Conservation (phyloP, 1,140 invertebrate species). For the Colletes latitarsis region DNA sequence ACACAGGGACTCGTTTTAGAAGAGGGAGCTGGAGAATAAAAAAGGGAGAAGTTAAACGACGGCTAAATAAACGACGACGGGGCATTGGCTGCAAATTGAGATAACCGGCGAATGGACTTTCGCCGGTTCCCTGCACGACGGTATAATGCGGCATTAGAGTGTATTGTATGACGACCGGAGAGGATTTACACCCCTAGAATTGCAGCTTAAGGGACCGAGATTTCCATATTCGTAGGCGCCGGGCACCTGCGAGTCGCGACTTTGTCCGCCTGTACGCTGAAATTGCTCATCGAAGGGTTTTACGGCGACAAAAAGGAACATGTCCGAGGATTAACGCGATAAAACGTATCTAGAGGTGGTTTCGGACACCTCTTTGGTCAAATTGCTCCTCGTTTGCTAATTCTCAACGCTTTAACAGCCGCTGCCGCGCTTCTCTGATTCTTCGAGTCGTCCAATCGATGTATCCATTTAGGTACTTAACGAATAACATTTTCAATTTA, state of each 20-base stretch:
- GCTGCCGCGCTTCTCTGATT: too few relatives aligned
- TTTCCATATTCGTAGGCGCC: slow-evolving; percentile 49
- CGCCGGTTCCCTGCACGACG: slow-evolving; percentile 2
- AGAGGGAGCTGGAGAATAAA: neutral
- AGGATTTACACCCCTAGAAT: slow-evolving; percentile 61
- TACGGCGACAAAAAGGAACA: too few relatives aligned
- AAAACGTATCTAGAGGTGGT: too few relatives aligned
- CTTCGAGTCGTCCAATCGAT: too few relatives aligned
- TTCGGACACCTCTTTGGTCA: too few relatives aligned
- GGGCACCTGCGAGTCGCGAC: neutral
- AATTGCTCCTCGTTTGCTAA: too few relatives aligned
- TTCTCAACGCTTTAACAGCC: too few relatives aligned
- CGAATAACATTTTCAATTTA: slow-evolving; percentile 18
- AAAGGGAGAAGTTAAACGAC: slow-evolving; percentile 1
- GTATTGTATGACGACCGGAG: slow-evolving; percentile 48
- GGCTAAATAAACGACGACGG: slow-evolving; percentile 32
- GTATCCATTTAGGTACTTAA: too few relatives aligned
- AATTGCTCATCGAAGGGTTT: too few relatives aligned
- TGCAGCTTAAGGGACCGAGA: slow-evolving; percentile 52
- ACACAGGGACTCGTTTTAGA: too few relatives aligned
- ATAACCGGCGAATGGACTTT: slow-evolving; percentile 49
- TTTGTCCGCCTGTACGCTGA: neutral
- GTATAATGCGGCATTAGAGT: slow-evolving; percentile 61
- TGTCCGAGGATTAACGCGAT: too few relatives aligned
- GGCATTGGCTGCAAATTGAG: slow-evolving; percentile 63